These are phyloP conservation scores for Limulus polyphemus DNA, from an alignment of 2,888 invertebrate genomes.

Conservation along the genomic window DNA sequence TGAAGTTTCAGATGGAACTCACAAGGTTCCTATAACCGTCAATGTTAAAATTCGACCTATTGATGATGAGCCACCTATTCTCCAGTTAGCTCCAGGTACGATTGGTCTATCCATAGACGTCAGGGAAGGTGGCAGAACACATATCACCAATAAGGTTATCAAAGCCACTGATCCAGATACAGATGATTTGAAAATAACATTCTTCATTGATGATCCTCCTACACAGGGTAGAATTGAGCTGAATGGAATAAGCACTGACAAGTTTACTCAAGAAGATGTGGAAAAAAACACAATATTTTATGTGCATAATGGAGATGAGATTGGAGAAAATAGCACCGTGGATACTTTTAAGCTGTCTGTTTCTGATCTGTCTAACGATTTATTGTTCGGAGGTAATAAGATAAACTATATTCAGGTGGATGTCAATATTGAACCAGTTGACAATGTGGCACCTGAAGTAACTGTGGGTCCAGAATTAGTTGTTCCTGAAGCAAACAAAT, in stretches of 20 bases:
- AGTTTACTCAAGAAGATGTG: constrained; percentile 34
- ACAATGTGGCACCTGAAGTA: constrained; percentile 34
- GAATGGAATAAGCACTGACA: constrained; percentile 26
- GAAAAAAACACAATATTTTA: constrained; percentile 30
- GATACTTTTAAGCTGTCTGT: constrained; percentile 34
- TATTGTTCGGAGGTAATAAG: constrained; percentile 30
- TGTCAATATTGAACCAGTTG: constrained; percentile 33
- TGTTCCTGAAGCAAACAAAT: constrained; percentile 33
- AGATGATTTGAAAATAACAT: constrained; percentile 31
- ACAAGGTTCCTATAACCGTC: constrained; percentile 33
- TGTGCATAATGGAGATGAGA: constrained; percentile 33
- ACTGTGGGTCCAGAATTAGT: constrained; percentile 25
- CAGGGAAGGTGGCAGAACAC: constrained; percentile 29
- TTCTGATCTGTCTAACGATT: constrained; percentile 30
- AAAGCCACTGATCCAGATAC: constrained; percentile 32
- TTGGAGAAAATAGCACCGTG: constrained; percentile 28
- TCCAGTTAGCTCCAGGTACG: constrained; percentile 29
- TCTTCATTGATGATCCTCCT: constrained; percentile 30
- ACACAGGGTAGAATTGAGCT: constrained; percentile 29
- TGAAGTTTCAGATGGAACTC: constrained; percentile 36
- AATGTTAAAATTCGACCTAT: constrained; percentile 31
- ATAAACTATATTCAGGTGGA: constrained; percentile 30
- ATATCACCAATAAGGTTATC: constrained; percentile 29
- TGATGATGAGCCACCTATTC: constrained; percentile 32
- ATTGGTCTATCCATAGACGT: constrained; percentile 30